Conservation (phyloP, 2,797 vertebrate genomes). For the Melanotaenia boesemani region DNA sequence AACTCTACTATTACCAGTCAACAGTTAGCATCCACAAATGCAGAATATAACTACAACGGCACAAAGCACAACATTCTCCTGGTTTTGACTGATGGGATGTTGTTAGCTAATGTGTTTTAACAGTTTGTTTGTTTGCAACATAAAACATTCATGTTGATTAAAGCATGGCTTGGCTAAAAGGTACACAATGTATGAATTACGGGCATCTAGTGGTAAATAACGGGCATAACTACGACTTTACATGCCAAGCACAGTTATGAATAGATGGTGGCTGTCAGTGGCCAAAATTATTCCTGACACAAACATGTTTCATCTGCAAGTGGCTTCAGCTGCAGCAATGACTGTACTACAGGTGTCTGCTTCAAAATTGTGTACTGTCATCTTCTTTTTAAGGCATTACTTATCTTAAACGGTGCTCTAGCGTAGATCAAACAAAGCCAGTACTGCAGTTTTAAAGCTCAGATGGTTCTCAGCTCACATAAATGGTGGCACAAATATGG, state of each 20-base stretch:
- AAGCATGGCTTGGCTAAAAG: too few relatives aligned
- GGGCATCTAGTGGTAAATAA: background rate
- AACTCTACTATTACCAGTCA: background rate
- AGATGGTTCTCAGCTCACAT: background rate
- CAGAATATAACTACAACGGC: background rate
- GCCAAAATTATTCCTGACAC: background rate
- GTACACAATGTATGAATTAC: background rate
- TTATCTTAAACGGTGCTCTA: too few relatives aligned
- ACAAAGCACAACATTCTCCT: too few relatives aligned
- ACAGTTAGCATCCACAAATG: background rate
- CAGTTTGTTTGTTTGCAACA: too few relatives aligned
- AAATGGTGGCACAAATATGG: background rate
- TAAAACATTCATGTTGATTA: too few relatives aligned
- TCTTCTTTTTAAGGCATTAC: too few relatives aligned
- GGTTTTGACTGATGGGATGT: background rate
- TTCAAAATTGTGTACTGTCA: too few relatives aligned
- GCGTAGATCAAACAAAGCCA: background rate
- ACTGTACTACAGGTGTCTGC: background rate
- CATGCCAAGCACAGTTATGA: too few relatives aligned
- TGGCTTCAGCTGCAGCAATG: background rate
- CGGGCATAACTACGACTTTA: background rate
- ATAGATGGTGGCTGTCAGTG: background rate
- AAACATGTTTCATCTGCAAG: too few relatives aligned
- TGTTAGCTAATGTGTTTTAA: background rate
- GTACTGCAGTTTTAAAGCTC: background rate